These are phyloP conservation scores for Indicator maculatus DNA, from an alignment of 2,113 vertebrate genomes.

Conservation along the genomic window DNA sequence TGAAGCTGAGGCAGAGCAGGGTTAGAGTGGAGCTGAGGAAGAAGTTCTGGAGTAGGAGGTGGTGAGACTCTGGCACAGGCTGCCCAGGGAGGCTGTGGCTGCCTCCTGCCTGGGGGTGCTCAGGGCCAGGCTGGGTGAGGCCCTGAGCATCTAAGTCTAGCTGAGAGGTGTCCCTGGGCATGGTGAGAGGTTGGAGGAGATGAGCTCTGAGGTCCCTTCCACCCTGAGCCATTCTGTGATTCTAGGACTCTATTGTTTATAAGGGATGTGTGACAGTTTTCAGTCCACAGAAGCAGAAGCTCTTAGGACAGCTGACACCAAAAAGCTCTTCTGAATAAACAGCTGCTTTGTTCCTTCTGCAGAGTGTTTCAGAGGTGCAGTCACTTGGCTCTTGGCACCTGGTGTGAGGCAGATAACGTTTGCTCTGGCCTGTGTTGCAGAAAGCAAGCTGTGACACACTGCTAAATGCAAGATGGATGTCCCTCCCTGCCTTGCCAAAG, in stretches of 20 bases:
- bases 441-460: neutral
- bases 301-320: neutral
- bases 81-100: no score
- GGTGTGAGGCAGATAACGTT: neutral
- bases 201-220: no score
- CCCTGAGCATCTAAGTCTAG: no score
- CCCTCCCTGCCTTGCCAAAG: neutral
- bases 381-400: neutral
- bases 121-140: no score
- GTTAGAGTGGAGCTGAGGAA: no score
- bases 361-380: neutral
- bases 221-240: no score
- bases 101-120: no score
- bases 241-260: neutral
- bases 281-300: neutral
- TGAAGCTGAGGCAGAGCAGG: no score
- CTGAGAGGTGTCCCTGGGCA: no score
- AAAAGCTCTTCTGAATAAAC: neutral
- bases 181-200: no score
- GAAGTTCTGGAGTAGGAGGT: no score
- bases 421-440: neutral
- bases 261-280: neutral
- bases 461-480: constrained; percentile 8
- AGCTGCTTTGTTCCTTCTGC: neutral
- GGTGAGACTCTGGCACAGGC: no score